Base-by-base conservation (phyloP, 2,888 invertebrate genomes). In the Drosophila mimetica region DNA sequence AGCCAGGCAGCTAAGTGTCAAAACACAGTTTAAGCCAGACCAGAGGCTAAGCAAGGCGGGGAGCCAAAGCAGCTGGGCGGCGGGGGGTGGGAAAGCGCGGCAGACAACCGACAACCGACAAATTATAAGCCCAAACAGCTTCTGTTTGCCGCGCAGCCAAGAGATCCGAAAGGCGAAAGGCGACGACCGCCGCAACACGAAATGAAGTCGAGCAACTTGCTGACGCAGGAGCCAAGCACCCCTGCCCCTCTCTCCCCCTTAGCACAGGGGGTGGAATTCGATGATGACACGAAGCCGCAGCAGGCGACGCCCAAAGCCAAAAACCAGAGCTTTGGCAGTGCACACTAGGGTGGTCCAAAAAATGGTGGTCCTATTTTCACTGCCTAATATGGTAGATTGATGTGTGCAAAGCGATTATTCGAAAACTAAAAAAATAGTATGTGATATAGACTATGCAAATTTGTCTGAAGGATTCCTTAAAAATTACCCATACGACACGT, bases 1-100 rank as follows among this genome's bases (percentile, higher is more conserved):
- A 86, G 69, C 34, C 67, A 74, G 71, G 69, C 48, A 66, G 61
- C 77, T 73, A 69, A 83, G 80, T 77, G 77, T 64, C 59, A 71
- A 71, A 77, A 80, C 71, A 85, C 60, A 74, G 77, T 73, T 82
- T 76, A 79, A 61, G 69, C 53, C 73, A 54, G 55, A 57, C n/a
- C 54, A 54, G 9, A 30, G 32, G 42, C 42, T 44, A 18, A 36
- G 3, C 18, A 11, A 30, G 36, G 16, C 11, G 28, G 18, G 16
- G 28, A 9, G 1, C 7, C 4, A 25, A 7, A 11, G 11, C 4
- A 30, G 30, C 4, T 11, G 9, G 28, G 2, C 16, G 30, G 4
- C 13, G 13, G 13, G 22, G 14, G 14, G 16, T 6, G 55, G 51
- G 20, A 37, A 37, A 25, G 25, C 58, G 41, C 46, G 32, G 30